A percentile compares a stretch with the other conserved stretches of the same genome.
These are phyloP conservation scores for Scolopax bukidnonensis DNA, from an alignment of 2,797 vertebrate species.

Conservation along the genomic window DNA sequence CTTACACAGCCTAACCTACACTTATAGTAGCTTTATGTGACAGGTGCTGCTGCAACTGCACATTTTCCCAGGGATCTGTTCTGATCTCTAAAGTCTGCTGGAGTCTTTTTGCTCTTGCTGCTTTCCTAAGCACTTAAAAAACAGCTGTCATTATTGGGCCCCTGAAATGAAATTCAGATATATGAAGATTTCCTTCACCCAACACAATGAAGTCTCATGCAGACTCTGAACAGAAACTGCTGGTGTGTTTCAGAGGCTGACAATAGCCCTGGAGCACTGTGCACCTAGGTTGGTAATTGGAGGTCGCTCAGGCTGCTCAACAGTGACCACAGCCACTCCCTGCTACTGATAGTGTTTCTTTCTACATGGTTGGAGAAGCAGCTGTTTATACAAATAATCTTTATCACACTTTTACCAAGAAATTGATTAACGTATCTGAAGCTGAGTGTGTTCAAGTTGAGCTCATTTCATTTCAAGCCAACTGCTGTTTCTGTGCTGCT, in stretches of 20 bases:
- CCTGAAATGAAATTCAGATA: neutral
- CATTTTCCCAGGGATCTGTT: neutral
- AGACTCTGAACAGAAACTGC: neutral
- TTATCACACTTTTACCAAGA: neutral
- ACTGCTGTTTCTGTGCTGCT: slow-evolving; percentile 33
- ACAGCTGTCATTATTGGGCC: neutral
- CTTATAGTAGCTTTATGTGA: neutral
- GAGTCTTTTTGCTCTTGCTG: neutral
- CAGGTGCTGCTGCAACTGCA: slow-evolving; percentile 7
- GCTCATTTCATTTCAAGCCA: neutral
- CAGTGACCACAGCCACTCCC: neutral
- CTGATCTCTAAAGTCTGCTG: neutral
- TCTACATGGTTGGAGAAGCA: neutral
- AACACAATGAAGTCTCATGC: neutral
- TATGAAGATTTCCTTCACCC: neutral
- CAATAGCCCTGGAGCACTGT: neutral
- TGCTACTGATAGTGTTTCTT: neutral
- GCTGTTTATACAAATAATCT: slow-evolving; percentile 25
- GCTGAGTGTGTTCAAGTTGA: neutral
- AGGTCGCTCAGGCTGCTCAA: neutral
- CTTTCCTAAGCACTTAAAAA: neutral
- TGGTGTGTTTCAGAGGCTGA: neutral
- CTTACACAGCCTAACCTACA: neutral
- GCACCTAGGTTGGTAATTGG: neutral
- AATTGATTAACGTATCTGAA: neutral